Evolutionary conservation across 2,113 vertebrate genomes (phyloP).

Genomic region (Amphilophus citrinellus): DNA sequence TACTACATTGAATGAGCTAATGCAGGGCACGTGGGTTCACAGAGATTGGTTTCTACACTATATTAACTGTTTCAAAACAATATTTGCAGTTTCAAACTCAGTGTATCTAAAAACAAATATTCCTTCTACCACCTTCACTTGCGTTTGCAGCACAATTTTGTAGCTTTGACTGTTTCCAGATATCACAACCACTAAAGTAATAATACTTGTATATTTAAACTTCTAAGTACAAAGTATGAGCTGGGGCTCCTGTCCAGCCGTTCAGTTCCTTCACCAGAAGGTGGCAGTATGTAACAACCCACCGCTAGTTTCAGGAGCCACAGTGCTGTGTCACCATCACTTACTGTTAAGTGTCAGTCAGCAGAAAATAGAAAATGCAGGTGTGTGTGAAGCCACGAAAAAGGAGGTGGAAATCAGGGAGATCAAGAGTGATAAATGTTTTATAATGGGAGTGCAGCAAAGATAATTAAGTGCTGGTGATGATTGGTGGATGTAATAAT

Average conservation of each 20-base stretch:
- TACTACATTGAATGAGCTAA: no score
- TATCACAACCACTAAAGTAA: neutral
- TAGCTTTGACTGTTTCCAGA: no score
- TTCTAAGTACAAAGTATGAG: fast-evolving
- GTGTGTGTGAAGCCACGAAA: neutral
- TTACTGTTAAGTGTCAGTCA: neutral
- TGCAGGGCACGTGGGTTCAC: no score
- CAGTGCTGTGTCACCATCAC: neutral
- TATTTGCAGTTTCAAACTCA: neutral
- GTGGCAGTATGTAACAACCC: slow-evolving; percentile 47
- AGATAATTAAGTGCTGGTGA: neutral
- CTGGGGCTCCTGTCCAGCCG: neutral
- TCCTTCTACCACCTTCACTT: no score
- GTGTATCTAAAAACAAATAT: no score
- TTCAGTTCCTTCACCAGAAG: slow-evolving; percentile 36
- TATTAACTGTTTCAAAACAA: neutral
- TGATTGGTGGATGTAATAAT: neutral
- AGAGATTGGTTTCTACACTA: fast-evolving
- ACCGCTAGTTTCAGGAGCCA: neutral
- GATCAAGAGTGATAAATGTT: neutral
- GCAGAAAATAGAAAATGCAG: neutral
- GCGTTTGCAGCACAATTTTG: no score
- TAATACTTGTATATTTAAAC: neutral
- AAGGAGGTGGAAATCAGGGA: neutral
- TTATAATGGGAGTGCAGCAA: neutral